Evolutionary conservation across 2,888 invertebrate species (phyloP).

Genomic region (Myathropa florea): DNA sequence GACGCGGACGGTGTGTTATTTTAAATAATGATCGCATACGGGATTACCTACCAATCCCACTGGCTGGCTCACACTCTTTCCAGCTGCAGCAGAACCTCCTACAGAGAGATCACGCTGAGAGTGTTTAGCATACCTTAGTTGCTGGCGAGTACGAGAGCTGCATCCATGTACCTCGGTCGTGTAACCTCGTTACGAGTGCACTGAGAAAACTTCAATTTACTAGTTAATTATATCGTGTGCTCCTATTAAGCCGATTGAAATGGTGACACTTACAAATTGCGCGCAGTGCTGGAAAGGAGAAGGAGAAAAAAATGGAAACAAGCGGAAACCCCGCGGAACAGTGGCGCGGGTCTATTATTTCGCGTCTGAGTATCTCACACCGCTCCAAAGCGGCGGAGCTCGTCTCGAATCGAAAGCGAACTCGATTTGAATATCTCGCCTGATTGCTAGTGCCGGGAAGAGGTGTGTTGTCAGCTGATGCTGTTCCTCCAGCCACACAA

Average conservation of each 20-base stretch:
- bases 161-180: constrained; percentile 20
- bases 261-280: constrained; percentile 71
- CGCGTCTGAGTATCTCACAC: constrained; percentile 27
- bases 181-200: constrained; percentile 63
- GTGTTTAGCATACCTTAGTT: constrained; percentile 62
- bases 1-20: constrained; percentile 69
- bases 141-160: constrained; percentile 20
- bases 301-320: constrained; percentile 3
- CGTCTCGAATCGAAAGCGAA: constrained; percentile 62
- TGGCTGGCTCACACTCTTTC: constrained; percentile 44
- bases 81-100: constrained; percentile 39
- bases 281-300: not conserved
- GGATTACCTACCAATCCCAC: constrained; percentile 45
- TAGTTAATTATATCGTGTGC: constrained; percentile 70
- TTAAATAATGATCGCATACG: constrained; percentile 63
- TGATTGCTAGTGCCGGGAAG: constrained; percentile 40
- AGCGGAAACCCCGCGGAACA: not conserved
- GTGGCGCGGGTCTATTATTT: constrained; percentile 33
- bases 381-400: not conserved
- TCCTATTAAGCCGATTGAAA: constrained; percentile 70
- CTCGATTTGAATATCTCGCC: constrained; percentile 58
- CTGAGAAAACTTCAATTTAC: constrained; percentile 68
- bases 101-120: constrained; percentile 63
- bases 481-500: constrained; percentile 24
- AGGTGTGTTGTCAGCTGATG: constrained; percentile 54